Base-by-base conservation (phyloP, 2,113 vertebrate genomes). In the Sebastes schlegelii region DNA sequence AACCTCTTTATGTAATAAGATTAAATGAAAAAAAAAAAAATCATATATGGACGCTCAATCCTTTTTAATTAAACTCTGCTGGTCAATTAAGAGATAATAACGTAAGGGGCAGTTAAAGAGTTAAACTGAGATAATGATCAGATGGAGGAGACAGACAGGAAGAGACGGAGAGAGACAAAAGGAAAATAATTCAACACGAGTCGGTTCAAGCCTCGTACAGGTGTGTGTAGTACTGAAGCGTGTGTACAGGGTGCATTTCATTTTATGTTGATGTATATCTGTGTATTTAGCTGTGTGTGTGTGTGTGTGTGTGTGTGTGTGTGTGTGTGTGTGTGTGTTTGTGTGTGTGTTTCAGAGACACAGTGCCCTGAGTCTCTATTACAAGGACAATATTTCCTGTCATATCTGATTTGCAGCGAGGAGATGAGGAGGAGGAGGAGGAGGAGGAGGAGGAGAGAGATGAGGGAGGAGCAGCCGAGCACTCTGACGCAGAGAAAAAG, bases 371-470 rank as follows among this genome's bases (percentile, higher is more conserved):
- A 70, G 82, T 87, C 84, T 70, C 61, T 62, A 87, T 91, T 85
- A 91, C 84, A 89, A 79, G 79, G 89, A 90, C 80, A 82, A 88
- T 86, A 80, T 87, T 87, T 85, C 72, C 80, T 87, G 87, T 86
- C 85, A 89, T 81, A 83, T 89, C 85, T 89, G 85, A 89, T 91
- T 85, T 89, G 43, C 77, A 78, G 79, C 67, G 7, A 23, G 7
- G 34, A 8, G 78, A 52, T 0, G 42, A 57, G 10, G 72, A n/a
- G 26, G 40, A 21, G 5, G 61, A 57, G 73, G 70, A 55, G 64
- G 48, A 40, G 10, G 68, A 51, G 48, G 48, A 26, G 34, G 10
- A 8, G 8, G 4, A 51, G 21, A 48, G 9, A 4, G 58, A 26
- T 16, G 80, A 43, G 2, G 11, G n/a, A 19, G 19, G 54, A 58